phyloP scores from a whole-genome alignment of 2,113 vertebrate species.

The Dicerorhinus sumatrensis region DNA sequence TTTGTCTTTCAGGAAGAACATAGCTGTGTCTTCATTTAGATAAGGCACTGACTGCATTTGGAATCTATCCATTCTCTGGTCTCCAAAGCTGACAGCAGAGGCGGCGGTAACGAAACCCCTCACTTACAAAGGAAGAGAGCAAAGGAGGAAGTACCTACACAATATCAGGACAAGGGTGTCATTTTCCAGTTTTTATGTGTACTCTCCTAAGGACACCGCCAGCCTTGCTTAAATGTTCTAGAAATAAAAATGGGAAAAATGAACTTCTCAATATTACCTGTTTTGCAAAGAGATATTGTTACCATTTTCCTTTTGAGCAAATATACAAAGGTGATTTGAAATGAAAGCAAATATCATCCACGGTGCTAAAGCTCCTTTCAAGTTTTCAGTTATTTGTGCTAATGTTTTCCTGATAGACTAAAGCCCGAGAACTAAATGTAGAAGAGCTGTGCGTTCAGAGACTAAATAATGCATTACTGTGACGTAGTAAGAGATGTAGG shows the following conservation, averaged over 20 bases:
- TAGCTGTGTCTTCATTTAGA: conserved; percentile 12
- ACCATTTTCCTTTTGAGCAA: conserved; percentile 52
- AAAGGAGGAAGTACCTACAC: background rate
- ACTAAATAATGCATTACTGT: background rate
- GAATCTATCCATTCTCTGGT: background rate
- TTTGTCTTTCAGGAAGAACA: background rate
- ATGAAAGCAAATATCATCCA: background rate
- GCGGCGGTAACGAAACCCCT: background rate
- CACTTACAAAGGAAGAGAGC: background rate
- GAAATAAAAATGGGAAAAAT: background rate
- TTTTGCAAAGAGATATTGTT: background rate
- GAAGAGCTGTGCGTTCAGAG: background rate
- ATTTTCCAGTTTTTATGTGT: background rate
- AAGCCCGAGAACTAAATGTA: background rate
- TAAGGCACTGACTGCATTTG: background rate
- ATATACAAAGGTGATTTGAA: conserved; percentile 18
- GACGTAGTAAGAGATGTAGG: background rate
- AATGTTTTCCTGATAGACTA: background rate
- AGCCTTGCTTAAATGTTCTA: background rate
- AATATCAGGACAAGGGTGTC: background rate
- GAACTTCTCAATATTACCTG: background rate
- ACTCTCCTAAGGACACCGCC: background rate
- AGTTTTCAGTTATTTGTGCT: background rate
- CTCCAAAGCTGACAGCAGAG: background rate
- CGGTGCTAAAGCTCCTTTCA: background rate